These are phyloP conservation scores for Chelon auratus DNA, from an alignment of 2,797 vertebrate genomes.

Conservation along the genomic window DNA sequence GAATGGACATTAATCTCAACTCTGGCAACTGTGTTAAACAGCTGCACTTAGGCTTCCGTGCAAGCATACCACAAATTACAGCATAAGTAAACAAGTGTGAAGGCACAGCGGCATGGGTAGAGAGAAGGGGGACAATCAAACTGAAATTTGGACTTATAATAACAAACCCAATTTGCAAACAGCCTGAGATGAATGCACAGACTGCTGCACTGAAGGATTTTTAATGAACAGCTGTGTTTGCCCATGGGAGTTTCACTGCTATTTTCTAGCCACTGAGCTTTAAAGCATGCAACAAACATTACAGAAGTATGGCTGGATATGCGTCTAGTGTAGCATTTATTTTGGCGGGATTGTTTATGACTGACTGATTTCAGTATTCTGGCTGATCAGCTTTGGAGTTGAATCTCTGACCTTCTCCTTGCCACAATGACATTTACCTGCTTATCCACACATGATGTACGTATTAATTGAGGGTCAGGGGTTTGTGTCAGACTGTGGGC, in stretches of 20 bases:
- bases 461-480: constrained; percentile 70
- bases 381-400: constrained; percentile 34
- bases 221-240: constrained; percentile 19
- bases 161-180: constrained; percentile 12
- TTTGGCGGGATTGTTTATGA: neutral
- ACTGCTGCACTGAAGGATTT: neutral
- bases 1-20: too few species aligned
- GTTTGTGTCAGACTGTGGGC: constrained; percentile 57
- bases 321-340: neutral
- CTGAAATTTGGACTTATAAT: neutral
- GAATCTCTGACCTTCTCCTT: constrained; percentile 62
- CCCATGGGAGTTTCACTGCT: neutral
- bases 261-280: constrained; percentile 7
- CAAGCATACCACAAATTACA: constrained; percentile 5
- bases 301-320: neutral
- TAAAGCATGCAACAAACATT: constrained; percentile 1
- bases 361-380: constrained; percentile 17
- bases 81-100: constrained; percentile 2
- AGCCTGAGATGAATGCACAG: constrained; percentile 1
- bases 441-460: constrained; percentile 62
- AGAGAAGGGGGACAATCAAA: neutral
- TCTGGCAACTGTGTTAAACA: constrained; percentile 18
- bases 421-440: constrained; percentile 67
- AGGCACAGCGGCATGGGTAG: neutral
- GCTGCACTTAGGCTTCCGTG: constrained; percentile 17